These are phyloP conservation scores for Myotis yumanensis DNA, from an alignment of 2,113 vertebrate genomes.

Conservation along the genomic window DNA sequence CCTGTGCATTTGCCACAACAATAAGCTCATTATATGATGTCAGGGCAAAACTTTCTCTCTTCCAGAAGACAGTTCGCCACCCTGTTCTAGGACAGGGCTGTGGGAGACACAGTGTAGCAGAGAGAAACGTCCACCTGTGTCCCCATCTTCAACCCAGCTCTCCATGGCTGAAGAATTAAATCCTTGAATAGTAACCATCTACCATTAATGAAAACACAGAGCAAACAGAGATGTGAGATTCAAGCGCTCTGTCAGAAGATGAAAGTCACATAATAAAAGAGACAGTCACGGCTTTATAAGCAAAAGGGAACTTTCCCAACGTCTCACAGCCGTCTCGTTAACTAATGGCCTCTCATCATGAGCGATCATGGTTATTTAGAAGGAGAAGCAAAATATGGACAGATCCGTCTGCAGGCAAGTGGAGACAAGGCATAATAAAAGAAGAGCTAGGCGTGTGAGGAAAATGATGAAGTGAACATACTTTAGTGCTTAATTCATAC, in stretches of 20 bases:
- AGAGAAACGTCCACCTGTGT: background rate
- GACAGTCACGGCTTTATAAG: background rate
- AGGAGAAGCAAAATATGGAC: conserved; percentile 48
- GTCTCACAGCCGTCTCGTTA: background rate
- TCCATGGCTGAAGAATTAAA: background rate
- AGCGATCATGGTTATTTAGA: conserved; percentile 16
- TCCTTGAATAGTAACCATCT: background rate
- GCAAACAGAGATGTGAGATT: background rate
- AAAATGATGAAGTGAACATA: conserved; percentile 56
- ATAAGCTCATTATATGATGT: background rate
- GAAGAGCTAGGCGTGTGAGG: conserved; percentile 54
- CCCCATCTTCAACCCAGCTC: background rate
- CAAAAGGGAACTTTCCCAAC: conserved; percentile 48
- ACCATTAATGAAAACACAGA: background rate
- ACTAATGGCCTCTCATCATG: conserved; percentile 53
- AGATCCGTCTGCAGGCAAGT: conserved; percentile 61
- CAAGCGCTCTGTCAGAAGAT: background rate
- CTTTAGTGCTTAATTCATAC: conserved; percentile 59
- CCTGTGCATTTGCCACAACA: background rate
- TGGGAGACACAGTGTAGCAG: background rate
- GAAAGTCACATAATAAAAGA: background rate
- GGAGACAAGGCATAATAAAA: conserved; percentile 54
- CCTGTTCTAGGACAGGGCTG: background rate
- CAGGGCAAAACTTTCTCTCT: background rate
- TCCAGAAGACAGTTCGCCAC: background rate